Base-by-base conservation (phyloP, 2,888 invertebrate genomes). In the Sclerodermus sp. region DNA sequence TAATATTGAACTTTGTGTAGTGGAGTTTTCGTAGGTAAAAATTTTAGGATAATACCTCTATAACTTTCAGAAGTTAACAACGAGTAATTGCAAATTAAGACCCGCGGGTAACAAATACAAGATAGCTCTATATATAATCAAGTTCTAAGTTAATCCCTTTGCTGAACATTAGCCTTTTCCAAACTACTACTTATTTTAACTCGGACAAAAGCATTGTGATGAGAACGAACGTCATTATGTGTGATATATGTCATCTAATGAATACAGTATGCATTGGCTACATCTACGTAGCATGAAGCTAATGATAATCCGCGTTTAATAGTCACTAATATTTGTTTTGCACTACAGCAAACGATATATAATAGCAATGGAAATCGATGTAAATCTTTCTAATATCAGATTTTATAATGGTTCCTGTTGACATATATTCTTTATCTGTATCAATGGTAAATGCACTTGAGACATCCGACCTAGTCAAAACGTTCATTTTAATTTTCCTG, bases 281-380 rank as follows among this genome's bases (percentile, higher is more conserved):
- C 57, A 54, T 43, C 62, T 66, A 66, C 59, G 46, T 59, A 64
- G 67, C 66, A 53, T 57, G 38, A 69, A 68, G 70, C 67, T 62
- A 64, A 47, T 54, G 47, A 62, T 55, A 47, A 55, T 59, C 54
- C 54, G 47, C 56, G 46, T 45, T 53, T 47, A 46, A 55, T 57
- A 55, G 53, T 39, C 37, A 17, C 43, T 30, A 34, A n/a, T 34
- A 8, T 34, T 42, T 30, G 5, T 29, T 31, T 42, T 45, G 23
- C 32, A 18, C 42, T 61, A 56, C 15, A 47, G 41, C 32, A 36
- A 55, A 52, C 42, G 29, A 47, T 42, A 52, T 53, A 50, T 30
- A 47, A 54, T 52, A 45, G 46, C 45, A 31, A 18, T 41, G 30
- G 46, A 23, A 10, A 36, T 37, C 8, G 16, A n/a, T 29, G 5